Evolutionary conservation across 2,113 vertebrate genomes (phyloP).

Genomic region (Heloderma charlesbogerti): DNA sequence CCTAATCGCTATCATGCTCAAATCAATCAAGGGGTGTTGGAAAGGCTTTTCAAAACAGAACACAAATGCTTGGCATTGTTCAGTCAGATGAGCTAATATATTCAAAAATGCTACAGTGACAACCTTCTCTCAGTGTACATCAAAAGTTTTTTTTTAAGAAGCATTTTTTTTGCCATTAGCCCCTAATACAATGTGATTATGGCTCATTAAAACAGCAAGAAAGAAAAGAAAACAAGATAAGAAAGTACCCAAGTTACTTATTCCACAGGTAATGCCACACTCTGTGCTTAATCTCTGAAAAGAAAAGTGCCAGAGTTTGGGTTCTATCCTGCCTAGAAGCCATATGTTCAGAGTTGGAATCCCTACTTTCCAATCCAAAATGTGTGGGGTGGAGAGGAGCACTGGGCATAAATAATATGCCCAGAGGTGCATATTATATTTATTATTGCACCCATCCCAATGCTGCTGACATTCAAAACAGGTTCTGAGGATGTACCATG

Average conservation of each 20-base stretch:
- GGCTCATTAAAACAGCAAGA: background rate
- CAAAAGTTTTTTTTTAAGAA: background rate
- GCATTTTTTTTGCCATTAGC: background rate
- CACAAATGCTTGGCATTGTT: conserved; percentile 23
- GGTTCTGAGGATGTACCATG: background rate
- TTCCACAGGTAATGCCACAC: background rate
- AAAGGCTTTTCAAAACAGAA: conserved; percentile 53
- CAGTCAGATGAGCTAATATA: conserved; percentile 13
- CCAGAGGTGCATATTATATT: background rate
- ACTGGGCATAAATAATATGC: background rate
- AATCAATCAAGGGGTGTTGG: conserved; percentile 22
- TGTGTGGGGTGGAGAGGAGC: background rate
- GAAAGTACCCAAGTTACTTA: background rate
- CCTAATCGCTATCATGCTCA: conserved; percentile 26
- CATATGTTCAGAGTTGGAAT: background rate
- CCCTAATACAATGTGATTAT: background rate
- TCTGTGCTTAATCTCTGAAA: background rate
- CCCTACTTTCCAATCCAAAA: background rate
- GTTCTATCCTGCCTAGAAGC: background rate
- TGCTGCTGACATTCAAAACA: background rate
- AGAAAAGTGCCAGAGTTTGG: background rate
- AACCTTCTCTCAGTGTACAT: background rate
- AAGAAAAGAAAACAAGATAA: background rate
- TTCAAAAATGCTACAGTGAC: conserved; percentile 28
- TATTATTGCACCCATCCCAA: background rate